A percentile compares a stretch with the other conserved stretches of the same genome.
Conservation (phyloP, 2,113 vertebrate species). For the Sinocyclocheilus maitianheensis region DNA sequence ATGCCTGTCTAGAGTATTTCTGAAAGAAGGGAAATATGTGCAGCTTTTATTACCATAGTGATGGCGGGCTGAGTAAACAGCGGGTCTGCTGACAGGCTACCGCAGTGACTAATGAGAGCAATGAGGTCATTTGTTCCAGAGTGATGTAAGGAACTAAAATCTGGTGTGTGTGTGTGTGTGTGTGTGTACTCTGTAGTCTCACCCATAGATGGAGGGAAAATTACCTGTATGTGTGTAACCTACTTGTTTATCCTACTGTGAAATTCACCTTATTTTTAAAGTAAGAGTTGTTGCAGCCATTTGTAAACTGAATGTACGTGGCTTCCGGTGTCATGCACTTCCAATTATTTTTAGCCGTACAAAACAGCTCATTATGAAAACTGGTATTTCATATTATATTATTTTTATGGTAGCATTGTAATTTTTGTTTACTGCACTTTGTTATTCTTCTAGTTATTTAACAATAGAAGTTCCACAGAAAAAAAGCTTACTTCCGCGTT, state of each 20-base stretch:
- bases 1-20: conserved; percentile 20
- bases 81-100: conserved; percentile 35
- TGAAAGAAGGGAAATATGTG: conserved; percentile 29
- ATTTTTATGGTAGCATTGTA: too few relatives aligned
- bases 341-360: too few relatives aligned
- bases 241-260: not conserved
- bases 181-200: not conserved
- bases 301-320: too few relatives aligned
- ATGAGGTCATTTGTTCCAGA: conserved; percentile 61
- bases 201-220: conserved; percentile 10
- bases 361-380: too few relatives aligned
- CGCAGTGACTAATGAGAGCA: conserved; percentile 51
- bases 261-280: not conserved
- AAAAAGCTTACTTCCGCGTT: too few relatives aligned
- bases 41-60: conserved; percentile 33
- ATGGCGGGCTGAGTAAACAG: conserved; percentile 40
- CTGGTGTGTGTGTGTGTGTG: too few relatives aligned
- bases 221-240: not conserved
- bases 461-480: too few relatives aligned
- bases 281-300: not conserved
- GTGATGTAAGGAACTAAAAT: conserved; percentile 29
- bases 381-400: too few relatives aligned
- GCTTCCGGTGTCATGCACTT: too few relatives aligned
- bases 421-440: too few relatives aligned
- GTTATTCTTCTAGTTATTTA: too few relatives aligned